A percentile compares a stretch with the other conserved stretches of the same genome.
Evolutionary conservation across 2,888 invertebrate species (phyloP).

Genomic region (Tenodera sinensis): DNA sequence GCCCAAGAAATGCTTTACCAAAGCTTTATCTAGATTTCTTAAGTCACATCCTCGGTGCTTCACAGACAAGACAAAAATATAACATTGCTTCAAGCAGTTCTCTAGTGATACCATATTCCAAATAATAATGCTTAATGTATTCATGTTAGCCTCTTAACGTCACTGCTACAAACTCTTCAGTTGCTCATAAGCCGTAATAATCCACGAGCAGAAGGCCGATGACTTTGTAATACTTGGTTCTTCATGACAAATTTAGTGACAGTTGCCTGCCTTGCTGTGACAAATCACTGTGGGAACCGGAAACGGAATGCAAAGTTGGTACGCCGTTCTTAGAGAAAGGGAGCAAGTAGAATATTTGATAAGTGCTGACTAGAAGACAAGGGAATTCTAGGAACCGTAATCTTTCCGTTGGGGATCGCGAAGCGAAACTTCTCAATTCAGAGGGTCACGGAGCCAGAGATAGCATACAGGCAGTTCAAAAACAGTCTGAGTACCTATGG

Average conservation of each 20-base stretch:
- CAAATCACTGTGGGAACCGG: background rate
- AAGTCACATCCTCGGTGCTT: too few relatives aligned
- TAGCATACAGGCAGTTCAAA: background rate
- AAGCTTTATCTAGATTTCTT: too few relatives aligned
- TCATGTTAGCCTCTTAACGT: too few relatives aligned
- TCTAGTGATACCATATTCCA: too few relatives aligned
- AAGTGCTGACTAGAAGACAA: background rate
- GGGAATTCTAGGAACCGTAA: background rate
- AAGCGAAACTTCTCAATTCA: background rate
- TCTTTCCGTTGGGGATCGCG: background rate
- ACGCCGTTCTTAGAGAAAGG: background rate
- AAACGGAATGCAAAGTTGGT: background rate
- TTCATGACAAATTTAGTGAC: background rate
- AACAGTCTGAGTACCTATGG: background rate
- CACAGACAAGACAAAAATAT: too few relatives aligned
- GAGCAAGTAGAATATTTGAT: background rate
- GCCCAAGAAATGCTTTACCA: too few relatives aligned
- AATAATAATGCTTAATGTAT: too few relatives aligned
- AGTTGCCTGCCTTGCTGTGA: background rate
- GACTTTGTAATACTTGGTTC: background rate
- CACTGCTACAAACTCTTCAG: too few relatives aligned
- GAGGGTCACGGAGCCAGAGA: background rate
- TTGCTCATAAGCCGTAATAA: background rate
- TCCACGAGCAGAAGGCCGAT: background rate
- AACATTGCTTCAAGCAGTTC: too few relatives aligned